phyloP scores from a whole-genome alignment of 1,140 invertebrate species.

The Caenorhabditis latens region DNA sequence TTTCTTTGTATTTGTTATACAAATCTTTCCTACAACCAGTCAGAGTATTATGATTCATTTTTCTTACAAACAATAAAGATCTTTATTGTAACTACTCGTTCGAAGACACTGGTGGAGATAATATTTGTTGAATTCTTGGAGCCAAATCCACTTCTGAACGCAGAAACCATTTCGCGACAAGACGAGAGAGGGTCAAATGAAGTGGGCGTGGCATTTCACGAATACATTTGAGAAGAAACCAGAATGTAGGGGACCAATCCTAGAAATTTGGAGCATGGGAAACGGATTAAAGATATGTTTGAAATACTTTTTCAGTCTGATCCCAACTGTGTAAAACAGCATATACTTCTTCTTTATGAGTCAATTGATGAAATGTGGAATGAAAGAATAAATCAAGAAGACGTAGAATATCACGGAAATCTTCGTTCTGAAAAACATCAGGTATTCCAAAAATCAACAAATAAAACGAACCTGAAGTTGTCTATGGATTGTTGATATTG shows the following conservation, averaged over 20 bases:
- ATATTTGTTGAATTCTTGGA: neutral
- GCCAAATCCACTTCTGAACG: constrained; percentile 21
- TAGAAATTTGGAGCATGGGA: neutral
- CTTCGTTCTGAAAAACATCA: constrained; percentile 3
- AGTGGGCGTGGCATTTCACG: constrained; percentile 1
- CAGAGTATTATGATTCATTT: constrained; percentile 19
- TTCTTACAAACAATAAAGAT: neutral
- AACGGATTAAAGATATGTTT: neutral
- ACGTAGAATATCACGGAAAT: constrained; percentile 35
- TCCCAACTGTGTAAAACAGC: constrained; percentile 28
- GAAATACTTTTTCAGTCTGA: constrained; percentile 2
- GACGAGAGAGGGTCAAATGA: constrained; percentile 15
- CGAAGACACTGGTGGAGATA: neutral
- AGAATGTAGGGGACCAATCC: constrained; percentile 47
- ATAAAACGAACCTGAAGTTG: constrained; percentile 14
- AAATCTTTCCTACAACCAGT: neutral
- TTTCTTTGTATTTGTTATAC: constrained; percentile 17
- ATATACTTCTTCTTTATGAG: constrained; percentile 28
- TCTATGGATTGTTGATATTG: constrained; percentile 21
- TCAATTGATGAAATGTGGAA: constrained; percentile 42
- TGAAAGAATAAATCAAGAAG: constrained; percentile 40
- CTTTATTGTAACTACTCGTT: constrained; percentile 36
- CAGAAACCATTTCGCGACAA: constrained; percentile 22
- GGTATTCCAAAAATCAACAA: neutral
- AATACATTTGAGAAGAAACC: constrained; percentile 27